These are phyloP conservation scores for Tineola bisselliella DNA, from an alignment of 2,888 invertebrate species.

Conservation along the genomic window DNA sequence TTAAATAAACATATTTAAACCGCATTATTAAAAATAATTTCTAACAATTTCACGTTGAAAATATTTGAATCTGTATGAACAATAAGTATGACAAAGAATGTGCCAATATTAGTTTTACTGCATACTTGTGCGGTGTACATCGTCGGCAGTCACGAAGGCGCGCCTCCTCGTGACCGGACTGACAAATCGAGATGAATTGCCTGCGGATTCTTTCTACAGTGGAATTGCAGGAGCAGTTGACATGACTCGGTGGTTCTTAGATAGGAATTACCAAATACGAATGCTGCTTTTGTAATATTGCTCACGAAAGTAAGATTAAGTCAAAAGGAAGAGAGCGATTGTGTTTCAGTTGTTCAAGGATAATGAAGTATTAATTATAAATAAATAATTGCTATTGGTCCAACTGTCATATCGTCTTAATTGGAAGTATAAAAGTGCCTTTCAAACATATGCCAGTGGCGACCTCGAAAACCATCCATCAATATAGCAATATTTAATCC, in stretches of 20 bases:
- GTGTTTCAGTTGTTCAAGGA: too few relatives aligned
- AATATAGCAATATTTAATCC: conserved; percentile 34
- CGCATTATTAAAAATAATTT: too few relatives aligned
- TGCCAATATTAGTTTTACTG: conserved; percentile 1
- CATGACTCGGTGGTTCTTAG: conserved; percentile 8
- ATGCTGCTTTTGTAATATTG: background rate
- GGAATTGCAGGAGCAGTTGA: conserved; percentile 9
- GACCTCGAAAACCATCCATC: conserved; percentile 9
- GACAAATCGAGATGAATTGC: conserved; percentile 66
- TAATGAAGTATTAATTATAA: too few relatives aligned
- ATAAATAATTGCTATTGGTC: too few relatives aligned
- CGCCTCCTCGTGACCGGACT: conserved; percentile 43
- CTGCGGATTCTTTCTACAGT: conserved; percentile 31
- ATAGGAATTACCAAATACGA: conserved; percentile 6
- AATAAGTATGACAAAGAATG: background rate
- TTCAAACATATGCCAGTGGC: background rate
- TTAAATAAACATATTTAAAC: too few relatives aligned
- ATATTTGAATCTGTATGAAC: too few relatives aligned
- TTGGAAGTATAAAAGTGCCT: background rate
- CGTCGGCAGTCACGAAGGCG: conserved; percentile 41
- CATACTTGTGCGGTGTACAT: background rate
- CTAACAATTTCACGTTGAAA: too few relatives aligned
- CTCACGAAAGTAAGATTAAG: background rate
- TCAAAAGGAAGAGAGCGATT: too few relatives aligned
- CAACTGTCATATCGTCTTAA: background rate